Base-by-base conservation (phyloP, 2,113 vertebrate species). In the Bubo blakistoni region DNA sequence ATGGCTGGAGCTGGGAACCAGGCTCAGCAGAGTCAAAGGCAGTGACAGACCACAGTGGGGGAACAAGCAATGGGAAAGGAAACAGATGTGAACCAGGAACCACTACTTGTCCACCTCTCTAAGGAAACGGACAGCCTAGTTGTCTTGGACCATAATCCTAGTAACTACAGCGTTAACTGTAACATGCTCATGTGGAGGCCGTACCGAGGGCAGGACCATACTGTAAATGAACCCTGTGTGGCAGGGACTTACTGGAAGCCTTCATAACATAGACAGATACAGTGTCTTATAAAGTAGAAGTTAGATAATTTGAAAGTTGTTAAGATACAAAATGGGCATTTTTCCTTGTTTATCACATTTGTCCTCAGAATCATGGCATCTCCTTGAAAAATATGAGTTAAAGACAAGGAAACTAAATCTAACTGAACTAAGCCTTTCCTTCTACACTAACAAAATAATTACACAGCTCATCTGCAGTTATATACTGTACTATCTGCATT, bases 1-100 rank as follows among this genome's bases (percentile, higher is more conserved):
- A 27, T 6, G 15, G 36, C 25, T 61, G 46, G 38, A 65, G 25
- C 16, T 51, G 58, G 32, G 29, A 73, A 51, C 9, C 63, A 78
- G 36, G 38, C 11, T 73, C 49, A 61, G 49, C 13, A 81, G 38
- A 55, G 40, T 17, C 44, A 61, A 84, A 78, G 21, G 32, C 2
- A 2, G 9, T 13, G 40, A 24, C 14, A 65, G 36, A 70, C 9
- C 24, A 17, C 22, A 16, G 8, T 1, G 2, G 1, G 4, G 16
- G 3, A 78, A 10, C 26, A 51, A 55, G 13, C 5, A 61, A 34
- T 0, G 2, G 69, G 34, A 78, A 65, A 66, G 22, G 26, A 78
- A 81, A 42, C 2, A 32, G 26, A 11, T 0, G 0, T 22, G 52
- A 59, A 10, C 6, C 32, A 73, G 16, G 32, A 86, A 55, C 19